A percentile compares a stretch with the other conserved stretches of the same genome.
phyloP scores from a whole-genome alignment of 2,113 vertebrate species.

The Reinhardtius hippoglossoides region DNA sequence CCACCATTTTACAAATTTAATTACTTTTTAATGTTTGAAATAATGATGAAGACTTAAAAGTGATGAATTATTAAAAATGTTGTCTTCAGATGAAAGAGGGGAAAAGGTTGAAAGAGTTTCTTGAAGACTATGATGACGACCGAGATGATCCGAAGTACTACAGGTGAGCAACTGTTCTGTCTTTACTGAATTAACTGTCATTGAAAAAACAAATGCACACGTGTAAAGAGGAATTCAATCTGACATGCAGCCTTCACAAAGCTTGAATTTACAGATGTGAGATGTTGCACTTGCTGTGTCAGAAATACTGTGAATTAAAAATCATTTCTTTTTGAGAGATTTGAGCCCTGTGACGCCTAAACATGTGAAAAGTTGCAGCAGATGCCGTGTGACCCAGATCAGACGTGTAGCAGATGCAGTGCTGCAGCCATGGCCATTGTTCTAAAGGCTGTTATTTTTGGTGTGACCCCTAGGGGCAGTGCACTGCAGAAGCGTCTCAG shows the following conservation, averaged over 20 bases:
- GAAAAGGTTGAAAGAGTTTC: constrained; percentile 96
- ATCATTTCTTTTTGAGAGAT: not conserved
- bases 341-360: not conserved
- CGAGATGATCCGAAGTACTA: constrained; percentile 99
- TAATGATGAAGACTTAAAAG: too few relatives aligned
- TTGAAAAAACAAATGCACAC: too few relatives aligned
- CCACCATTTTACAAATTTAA: too few relatives aligned
- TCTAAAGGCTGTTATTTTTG: constrained; percentile 59
- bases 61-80: too few relatives aligned
- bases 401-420: constrained; percentile 38
- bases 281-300: not conserved
- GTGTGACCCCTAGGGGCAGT: constrained; percentile 88
- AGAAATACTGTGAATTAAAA: not conserved
- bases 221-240: not conserved
- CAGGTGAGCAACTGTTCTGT: constrained; percentile 79
- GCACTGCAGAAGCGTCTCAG: constrained; percentile 97
- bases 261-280: not conserved
- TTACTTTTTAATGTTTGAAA: not conserved
- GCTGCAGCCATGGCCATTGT: constrained; percentile 56
- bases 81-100: constrained; percentile 92
- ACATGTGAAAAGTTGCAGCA: not conserved
- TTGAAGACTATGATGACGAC: constrained; percentile 99
- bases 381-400: constrained; percentile 44
- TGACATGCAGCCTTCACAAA: not conserved
- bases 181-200: not conserved